Evolutionary conservation across 2,888 invertebrate species (phyloP).

Genomic region (Sipha maydis): DNA sequence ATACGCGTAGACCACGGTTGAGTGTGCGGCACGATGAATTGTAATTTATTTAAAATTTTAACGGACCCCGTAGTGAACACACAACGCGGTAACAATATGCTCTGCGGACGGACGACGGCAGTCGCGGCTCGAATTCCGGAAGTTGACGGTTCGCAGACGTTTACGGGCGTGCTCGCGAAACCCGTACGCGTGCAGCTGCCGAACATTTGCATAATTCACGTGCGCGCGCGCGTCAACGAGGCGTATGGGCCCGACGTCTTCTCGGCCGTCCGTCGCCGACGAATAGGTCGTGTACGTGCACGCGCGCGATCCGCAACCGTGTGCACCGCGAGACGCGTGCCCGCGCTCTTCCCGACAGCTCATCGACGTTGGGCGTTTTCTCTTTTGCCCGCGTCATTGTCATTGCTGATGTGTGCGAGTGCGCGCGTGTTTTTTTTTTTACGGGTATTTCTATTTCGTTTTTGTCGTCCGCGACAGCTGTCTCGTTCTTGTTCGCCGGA

Average conservation of each 20-base stretch:
- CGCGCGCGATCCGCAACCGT: neutral
- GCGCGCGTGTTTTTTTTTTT: constrained; percentile 3
- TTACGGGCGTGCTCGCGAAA: neutral
- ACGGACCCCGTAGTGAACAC: no score
- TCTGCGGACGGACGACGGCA: no score
- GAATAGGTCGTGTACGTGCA: neutral
- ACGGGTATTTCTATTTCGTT: constrained; percentile 18
- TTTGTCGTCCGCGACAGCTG: neutral
- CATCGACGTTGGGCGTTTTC: constrained; percentile 49
- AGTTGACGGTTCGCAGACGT: neutral
- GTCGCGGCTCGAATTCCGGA: constrained; percentile 26
- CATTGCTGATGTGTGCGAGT: no score
- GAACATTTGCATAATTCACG: neutral
- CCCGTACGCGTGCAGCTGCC: neutral
- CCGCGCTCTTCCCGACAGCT: constrained; percentile 36
- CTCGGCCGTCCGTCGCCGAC: neutral
- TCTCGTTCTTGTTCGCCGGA: constrained; percentile 24
- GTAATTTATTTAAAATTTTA: no score
- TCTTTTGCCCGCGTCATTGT: neutral
- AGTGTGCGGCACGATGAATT: no score
- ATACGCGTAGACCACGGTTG: no score
- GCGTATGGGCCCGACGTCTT: neutral
- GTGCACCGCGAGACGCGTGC: constrained; percentile 37
- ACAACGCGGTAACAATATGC: no score
- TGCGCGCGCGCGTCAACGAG: neutral